phyloP scores from a whole-genome alignment of 1,140 invertebrate species.

The Zophobas atratus region DNA sequence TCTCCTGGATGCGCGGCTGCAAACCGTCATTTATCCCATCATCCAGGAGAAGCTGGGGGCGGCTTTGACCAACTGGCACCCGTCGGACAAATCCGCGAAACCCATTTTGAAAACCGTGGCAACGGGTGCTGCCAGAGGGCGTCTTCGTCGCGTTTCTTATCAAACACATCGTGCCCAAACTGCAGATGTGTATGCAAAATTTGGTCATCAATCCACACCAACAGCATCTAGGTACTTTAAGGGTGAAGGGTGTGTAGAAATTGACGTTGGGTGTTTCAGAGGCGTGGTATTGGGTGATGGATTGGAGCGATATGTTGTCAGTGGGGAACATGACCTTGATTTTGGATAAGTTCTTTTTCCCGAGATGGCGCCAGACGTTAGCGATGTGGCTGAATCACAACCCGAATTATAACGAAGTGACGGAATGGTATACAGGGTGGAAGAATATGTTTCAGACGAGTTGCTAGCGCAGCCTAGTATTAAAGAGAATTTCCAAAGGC shows the following conservation, averaged over 20 bases:
- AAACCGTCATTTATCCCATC: conserved; percentile 89
- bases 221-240: conserved; percentile 78
- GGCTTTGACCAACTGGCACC: conserved; percentile 93
- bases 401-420: conserved; percentile 88
- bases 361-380: conserved; percentile 87
- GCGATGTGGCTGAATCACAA: conserved; percentile 86
- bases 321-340: conserved; percentile 79
- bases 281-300: conserved; percentile 84
- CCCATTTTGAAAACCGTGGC: conserved; percentile 95
- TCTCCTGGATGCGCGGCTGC: conserved; percentile 78
- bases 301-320: conserved; percentile 88
- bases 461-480: conserved; percentile 79
- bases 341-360: conserved; percentile 90
- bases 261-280: conserved; percentile 55
- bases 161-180: conserved; percentile 93
- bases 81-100: conserved; percentile 92
- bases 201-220: conserved; percentile 91
- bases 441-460: conserved; percentile 83
- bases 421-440: conserved; percentile 92
- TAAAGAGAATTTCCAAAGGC: conserved; percentile 91
- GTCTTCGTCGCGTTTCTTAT: conserved; percentile 90
- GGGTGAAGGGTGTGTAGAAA: background rate
- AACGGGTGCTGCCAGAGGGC: conserved; percentile 84
- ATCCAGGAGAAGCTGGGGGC: conserved; percentile 92
- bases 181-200: conserved; percentile 79